Evolutionary conservation across 2,888 invertebrate species (phyloP), one percentile per base, ranked within the genome.

Genomic region (Bimastos eiseni): DNA sequence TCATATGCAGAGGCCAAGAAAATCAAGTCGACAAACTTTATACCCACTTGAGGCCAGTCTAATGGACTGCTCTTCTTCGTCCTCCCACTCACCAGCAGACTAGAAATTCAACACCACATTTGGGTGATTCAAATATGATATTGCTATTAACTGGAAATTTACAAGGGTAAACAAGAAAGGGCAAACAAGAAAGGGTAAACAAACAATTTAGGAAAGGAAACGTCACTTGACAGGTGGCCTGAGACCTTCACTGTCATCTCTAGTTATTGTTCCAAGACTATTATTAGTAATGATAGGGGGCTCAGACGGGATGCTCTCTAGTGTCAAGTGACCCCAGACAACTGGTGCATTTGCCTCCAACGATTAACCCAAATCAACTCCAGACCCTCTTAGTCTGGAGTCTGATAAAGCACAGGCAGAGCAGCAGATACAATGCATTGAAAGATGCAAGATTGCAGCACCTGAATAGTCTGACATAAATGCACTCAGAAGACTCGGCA

Each of bases 201-300:
- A 70, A 70, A 70, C 70, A 70, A 70, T n/a, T 70, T 70, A n/a
- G n/a, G 70, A 70, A 70, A 30, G 70, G 70, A 70, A n/a, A 70
- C n/a, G 70, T 70, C 70, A n/a, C 70, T n/a, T 8, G 70, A 0
- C 49, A 70, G 30, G n/a, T n/a, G 30, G 30, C 13, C 30, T 11
- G 70, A 30, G n/a, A 70, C 30, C 30, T 30, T 70, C 70, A 3
- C 70, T n/a, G 30, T n/a, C 30, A 70, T 1, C 70, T n/a, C 70
- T 70, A 70, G 30, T n/a, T n/a, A 70, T 70, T n/a, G 11, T 70
- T n/a, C 70, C 70, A 70, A 2, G 30, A 70, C 70, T 70, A 70
- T 70, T 70, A 70, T 70, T 70, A 70, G 70, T 70, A 70, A 70
- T 0, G n/a, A 30, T 5, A 30, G 30, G 30, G 30, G n/a, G 30